A percentile compares a stretch with the other conserved stretches of the same genome.
phyloP scores from a whole-genome alignment of 2,113 vertebrate genomes.

The Ciconia boyciana region DNA sequence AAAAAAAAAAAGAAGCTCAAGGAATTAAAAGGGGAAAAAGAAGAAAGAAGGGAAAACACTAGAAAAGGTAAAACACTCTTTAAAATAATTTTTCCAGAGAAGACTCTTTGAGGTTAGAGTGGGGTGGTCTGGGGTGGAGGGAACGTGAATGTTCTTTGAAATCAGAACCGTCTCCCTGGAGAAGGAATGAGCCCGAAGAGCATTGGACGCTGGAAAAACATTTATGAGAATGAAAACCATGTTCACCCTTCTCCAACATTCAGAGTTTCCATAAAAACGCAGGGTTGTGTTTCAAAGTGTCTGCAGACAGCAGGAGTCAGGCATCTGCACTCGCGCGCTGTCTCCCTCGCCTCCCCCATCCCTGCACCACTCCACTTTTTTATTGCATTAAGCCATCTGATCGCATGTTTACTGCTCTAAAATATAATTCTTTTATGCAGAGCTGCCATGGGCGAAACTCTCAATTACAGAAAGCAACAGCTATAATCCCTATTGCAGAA shows the following conservation, averaged over 20 bases:
- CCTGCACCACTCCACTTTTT: not conserved
- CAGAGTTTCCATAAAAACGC: conserved; percentile 65
- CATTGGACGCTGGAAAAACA: conserved; percentile 43
- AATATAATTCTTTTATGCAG: not conserved
- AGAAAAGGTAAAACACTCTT: conserved; percentile 56
- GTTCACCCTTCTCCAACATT: conserved; percentile 59
- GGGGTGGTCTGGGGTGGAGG: conserved; percentile 37
- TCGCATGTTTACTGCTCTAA: not conserved
- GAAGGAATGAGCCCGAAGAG: conserved; percentile 42
- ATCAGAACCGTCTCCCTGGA: conserved; percentile 47
- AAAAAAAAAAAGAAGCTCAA: not conserved
- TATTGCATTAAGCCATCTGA: not conserved
- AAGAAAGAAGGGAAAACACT: conserved; percentile 30
- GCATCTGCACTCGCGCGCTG: not conserved
- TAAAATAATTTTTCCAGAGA: conserved; percentile 24
- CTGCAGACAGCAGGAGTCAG: conserved; percentile 20
- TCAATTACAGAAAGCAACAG: not conserved
- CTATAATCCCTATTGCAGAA: not conserved
- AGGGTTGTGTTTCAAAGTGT: conserved; percentile 50
- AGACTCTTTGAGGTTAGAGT: not conserved
- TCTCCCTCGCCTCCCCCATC: not conserved
- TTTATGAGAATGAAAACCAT: conserved; percentile 62
- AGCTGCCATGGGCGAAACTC: not conserved
- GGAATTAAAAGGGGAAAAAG: conserved; percentile 16
- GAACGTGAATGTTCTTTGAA: conserved; percentile 44